Conservation (phyloP, 1,140 invertebrate genomes). For the Polypedilum pembai region DNA sequence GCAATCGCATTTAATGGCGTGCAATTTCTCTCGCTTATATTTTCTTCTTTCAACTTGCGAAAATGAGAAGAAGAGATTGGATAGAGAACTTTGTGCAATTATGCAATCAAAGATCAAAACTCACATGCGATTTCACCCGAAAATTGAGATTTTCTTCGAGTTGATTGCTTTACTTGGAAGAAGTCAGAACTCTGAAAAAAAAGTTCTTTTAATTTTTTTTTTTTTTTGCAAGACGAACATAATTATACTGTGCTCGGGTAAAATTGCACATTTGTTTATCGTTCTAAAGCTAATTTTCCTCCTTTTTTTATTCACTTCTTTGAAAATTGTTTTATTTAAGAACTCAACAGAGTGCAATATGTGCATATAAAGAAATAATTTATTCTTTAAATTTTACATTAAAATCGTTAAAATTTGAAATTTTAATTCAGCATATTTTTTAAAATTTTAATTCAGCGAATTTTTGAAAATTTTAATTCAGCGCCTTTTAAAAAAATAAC, state of each 20-base stretch:
- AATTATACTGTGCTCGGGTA: not conserved
- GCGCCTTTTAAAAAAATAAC: too few relatives aligned
- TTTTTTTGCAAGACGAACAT: not conserved
- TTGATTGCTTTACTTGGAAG: not conserved
- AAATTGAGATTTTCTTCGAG: not conserved
- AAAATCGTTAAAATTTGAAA: too few relatives aligned
- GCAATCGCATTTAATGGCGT: constrained; percentile 5
- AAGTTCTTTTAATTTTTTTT: too few relatives aligned
- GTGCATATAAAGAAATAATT: not conserved
- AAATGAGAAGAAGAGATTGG: not conserved
- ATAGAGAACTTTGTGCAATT: not conserved
- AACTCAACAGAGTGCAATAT: not conserved
- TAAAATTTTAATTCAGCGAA: too few relatives aligned
- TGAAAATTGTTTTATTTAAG: not conserved
- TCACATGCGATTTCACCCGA: not conserved
- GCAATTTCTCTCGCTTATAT: not conserved
- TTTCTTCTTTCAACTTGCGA: not conserved
- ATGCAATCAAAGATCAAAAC: constrained; percentile 12
- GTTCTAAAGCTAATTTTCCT: not conserved
- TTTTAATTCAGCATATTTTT: too few relatives aligned
- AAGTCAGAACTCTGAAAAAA: too few relatives aligned
- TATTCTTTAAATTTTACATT: too few relatives aligned
- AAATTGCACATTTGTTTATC: constrained; percentile 15
- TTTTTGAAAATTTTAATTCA: too few relatives aligned
- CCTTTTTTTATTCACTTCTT: not conserved